Percentiles rank a stretch among this genome's conserved stretches.
Evolutionary conservation across 2,888 invertebrate species (phyloP).

Genomic region (Lymantria dispar): DNA sequence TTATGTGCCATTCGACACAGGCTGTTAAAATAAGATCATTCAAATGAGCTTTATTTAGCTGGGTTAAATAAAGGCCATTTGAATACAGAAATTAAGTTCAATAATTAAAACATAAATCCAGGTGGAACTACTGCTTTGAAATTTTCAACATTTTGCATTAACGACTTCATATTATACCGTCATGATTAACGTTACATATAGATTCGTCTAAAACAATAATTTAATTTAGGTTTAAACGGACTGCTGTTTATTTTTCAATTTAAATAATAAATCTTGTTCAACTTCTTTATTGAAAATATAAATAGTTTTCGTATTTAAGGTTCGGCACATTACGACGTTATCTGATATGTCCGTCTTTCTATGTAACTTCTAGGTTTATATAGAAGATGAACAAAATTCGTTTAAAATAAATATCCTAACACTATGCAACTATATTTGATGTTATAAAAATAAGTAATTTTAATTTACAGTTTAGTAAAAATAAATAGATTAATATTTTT

Average conservation of each 20-base stretch:
- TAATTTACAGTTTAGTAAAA: not conserved
- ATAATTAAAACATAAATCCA: too few species aligned
- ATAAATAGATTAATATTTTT: not conserved
- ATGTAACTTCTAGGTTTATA: constrained; percentile 31
- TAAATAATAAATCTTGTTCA: constrained; percentile 45
- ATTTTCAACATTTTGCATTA: too few species aligned
- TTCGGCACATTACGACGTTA: constrained; percentile 49
- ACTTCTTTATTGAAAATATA: constrained; percentile 34
- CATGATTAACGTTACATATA: too few species aligned
- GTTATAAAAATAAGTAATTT: constrained; percentile 25
- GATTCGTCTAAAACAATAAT: too few species aligned
- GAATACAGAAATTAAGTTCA: constrained; percentile 23
- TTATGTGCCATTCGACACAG: constrained; percentile 35
- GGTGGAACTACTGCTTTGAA: too few species aligned
- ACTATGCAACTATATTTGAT: not conserved
- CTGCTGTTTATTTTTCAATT: too few species aligned
- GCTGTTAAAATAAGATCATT: constrained; percentile 28
- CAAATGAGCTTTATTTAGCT: constrained; percentile 72
- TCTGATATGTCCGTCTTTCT: constrained; percentile 41
- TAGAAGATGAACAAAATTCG: constrained; percentile 54
- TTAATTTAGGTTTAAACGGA: too few species aligned
- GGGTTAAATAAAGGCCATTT: constrained; percentile 71
- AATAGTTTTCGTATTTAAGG: constrained; percentile 34
- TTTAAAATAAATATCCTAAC: not conserved
- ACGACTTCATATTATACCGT: too few species aligned